These are phyloP conservation scores for Hypotaenidia okinawae DNA, from an alignment of 2,797 vertebrate genomes.

Conservation along the genomic window DNA sequence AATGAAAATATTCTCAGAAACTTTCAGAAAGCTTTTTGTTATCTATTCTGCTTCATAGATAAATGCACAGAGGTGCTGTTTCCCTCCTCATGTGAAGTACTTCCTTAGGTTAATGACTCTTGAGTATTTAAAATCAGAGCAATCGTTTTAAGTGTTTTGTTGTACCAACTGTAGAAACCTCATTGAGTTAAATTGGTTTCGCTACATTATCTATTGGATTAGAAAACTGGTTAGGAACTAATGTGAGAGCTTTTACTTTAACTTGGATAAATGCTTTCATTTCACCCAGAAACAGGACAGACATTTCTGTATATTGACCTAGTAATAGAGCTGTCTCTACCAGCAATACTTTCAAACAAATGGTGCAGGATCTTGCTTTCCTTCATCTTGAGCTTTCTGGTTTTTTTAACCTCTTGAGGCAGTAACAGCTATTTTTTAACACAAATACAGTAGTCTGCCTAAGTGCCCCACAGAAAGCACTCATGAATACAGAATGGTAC, in stretches of 20 bases:
- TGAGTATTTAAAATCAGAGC: conserved; percentile 46
- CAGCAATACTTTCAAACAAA: not conserved
- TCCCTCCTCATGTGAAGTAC: not conserved
- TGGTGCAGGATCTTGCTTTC: not conserved
- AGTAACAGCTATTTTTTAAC: conserved; percentile 6
- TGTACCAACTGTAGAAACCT: conserved; percentile 38
- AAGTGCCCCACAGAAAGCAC: conserved; percentile 15
- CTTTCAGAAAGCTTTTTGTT: not conserved
- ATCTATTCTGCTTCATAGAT: not conserved
- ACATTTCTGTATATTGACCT: not conserved
- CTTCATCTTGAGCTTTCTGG: not conserved
- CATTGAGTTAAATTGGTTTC: conserved; percentile 60
- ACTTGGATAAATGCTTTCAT: conserved; percentile 4
- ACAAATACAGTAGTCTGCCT: not conserved
- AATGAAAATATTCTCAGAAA: conserved; percentile 9
- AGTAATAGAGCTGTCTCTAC: not conserved
- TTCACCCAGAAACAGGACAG: conserved; percentile 5
- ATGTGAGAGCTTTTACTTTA: conserved; percentile 23
- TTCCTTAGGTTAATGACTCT: conserved; percentile 42
- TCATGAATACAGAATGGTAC: not conserved
- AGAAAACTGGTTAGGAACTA: conserved; percentile 20
- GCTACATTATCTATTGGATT: conserved; percentile 50
- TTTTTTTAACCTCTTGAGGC: not conserved
- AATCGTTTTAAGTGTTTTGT: conserved; percentile 27
- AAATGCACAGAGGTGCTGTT: not conserved